Base-by-base conservation (phyloP, 2,888 invertebrate species). In the Ferdinandea cuprea region DNA sequence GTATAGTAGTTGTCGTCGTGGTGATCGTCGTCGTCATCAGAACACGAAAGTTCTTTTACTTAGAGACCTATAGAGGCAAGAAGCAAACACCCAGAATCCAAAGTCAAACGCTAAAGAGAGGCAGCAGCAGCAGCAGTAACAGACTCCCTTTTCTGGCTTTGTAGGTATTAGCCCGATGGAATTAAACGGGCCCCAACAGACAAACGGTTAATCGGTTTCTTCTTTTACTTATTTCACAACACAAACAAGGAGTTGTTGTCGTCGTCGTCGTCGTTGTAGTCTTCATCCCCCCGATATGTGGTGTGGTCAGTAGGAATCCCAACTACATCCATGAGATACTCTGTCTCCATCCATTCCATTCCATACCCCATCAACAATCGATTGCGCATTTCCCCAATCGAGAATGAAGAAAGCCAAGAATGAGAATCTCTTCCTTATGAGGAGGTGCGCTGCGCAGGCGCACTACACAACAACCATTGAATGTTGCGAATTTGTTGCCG, bases 81-180 rank as follows among this genome's bases (percentile, higher is more conserved):
- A 65, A 44, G 46, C 71, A 71, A 61, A 61, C 52, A 80, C 56
- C 59, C 52, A 68, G 37, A 17, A 28, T 28, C 30, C 46, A 40
- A 25, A 40, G 50, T n/a, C n/a, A 48, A 44, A 32, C 19, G 13
- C 46, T 59, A 54, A 83, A 78, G 83, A 78, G 77, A 72, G 63
- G 11, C 58, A 76, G 48, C 25, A 6, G 15, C 13, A 40, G 11
- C 32, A 32, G 17, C 32, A 25, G 37, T 1, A 6, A 6, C 15
- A 54, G 56, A 74, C 83, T 83, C 83, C 83, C 78, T 83, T 81
- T 81, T 68, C 68, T 65, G 69, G 69, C 74, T 21, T 52, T 66
- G 46, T 6, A 21, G 42, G 65, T 56, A 44, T 46, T 35, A 59
- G 42, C 30, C 44, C 50, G 50, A 71, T 56, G 40, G 46, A 76